Percentiles rank a stretch among this genome's conserved stretches.
Evolutionary conservation across 2,797 vertebrate genomes (phyloP).

Genomic region (Monodelphis domestica): DNA sequence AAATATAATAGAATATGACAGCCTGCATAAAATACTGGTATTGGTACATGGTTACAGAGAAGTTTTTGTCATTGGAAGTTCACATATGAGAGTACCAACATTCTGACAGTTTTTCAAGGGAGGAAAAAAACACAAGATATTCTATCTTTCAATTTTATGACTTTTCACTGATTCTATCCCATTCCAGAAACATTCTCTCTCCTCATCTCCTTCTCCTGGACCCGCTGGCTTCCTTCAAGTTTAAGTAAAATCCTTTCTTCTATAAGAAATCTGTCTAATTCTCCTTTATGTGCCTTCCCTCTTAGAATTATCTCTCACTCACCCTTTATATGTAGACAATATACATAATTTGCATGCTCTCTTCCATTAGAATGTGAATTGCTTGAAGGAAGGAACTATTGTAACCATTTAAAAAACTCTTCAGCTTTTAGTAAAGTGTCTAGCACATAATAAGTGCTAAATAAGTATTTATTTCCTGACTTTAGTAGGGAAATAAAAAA

Average conservation of each 20-base stretch:
- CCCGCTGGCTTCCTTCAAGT: neutral
- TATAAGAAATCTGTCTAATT: neutral
- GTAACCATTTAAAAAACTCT: neutral
- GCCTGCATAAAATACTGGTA: neutral
- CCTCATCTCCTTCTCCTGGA: neutral
- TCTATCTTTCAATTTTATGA: neutral
- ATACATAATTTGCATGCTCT: neutral
- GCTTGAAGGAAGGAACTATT: neutral
- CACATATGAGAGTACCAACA: neutral
- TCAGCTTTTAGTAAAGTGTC: neutral
- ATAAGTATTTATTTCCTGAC: neutral
- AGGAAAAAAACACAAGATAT: neutral
- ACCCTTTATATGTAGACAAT: neutral
- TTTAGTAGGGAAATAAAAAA: neutral
- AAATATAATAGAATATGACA: neutral
- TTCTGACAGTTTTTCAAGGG: neutral
- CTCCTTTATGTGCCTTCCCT: neutral
- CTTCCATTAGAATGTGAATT: neutral
- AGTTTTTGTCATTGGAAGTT: neutral
- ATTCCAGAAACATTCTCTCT: neutral
- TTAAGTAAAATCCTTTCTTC: neutral
- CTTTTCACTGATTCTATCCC: neutral
- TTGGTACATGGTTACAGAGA: neutral
- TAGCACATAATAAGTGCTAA: neutral
- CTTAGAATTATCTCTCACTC: neutral